Evolutionary conservation across 2,888 invertebrate species (phyloP), one percentile per base, ranked within the genome.

Genomic region (Deilephila elpenor): DNA sequence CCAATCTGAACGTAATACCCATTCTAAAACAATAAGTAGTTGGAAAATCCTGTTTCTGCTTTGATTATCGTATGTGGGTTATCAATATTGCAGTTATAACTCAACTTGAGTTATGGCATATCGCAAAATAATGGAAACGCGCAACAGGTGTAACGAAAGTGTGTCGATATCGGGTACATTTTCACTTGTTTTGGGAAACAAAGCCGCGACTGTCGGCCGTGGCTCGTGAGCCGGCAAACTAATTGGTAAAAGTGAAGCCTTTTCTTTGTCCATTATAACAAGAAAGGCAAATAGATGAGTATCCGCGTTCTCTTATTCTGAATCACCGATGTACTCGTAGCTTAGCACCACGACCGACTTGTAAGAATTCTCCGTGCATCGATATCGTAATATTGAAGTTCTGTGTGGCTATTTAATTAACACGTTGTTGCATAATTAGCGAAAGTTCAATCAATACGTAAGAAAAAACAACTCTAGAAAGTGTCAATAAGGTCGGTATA

Each of bases 201-300:
- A 93, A 90, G 92, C 86, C 75, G 73, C 77, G 80, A 80, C 83
- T 92, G 88, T 89, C 81, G 81, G 79, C 78, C 81, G 74, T 77
- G 80, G 86, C 82, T 87, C 89, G 89, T 88, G 90, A 86, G 83
- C 81, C 79, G 80, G 81, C 82, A 77, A 84, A 84, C 86, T 93
- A 94, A 94, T 94, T 93, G 92, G 94, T 93, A 94, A 94, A 93
- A 94, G 93, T 93, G 87, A 88, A 87, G 88, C 87, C 74, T 91
- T 90, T 91, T 88, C 88, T 88, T 89, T 88, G 87, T 86, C 81
- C 81, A 84, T 74, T 71, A 79, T 85, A 87, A 90, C 89, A 87
- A 84, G 89, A 90, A 92, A 88, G 86, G 83, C 87, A 92, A 93
- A 93, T 89, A 92, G 85, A 88, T 78, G 82, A 89, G 86, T 85